Conservation (phyloP, 2,113 vertebrate species). For the Buteo buteo region DNA sequence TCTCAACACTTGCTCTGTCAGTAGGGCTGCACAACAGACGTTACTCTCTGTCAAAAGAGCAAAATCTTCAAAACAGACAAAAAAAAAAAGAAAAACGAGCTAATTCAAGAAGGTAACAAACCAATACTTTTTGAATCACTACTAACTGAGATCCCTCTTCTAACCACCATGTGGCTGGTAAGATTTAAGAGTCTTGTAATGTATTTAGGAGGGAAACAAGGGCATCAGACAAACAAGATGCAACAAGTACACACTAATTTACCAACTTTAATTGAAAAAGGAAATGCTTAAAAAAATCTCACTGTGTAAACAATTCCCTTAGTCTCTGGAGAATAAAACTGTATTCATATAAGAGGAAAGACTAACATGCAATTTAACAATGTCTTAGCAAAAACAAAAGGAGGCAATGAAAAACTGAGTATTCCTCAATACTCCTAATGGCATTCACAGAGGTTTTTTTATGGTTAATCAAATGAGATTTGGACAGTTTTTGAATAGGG, state of each 20-base stretch:
- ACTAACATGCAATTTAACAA: conserved; percentile 9
- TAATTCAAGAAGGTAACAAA: background rate
- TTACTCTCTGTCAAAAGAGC: background rate
- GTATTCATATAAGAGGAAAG: background rate
- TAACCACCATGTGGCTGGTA: background rate
- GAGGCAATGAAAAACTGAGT: conserved; percentile 2
- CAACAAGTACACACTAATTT: background rate
- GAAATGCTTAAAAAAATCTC: conserved; percentile 18
- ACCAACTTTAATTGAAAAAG: conserved; percentile 26
- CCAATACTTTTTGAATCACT: background rate
- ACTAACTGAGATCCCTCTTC: background rate
- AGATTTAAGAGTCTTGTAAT: background rate
- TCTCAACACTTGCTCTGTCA: background rate
- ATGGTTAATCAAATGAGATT: conserved; percentile 54
- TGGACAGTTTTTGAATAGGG: conserved; percentile 45
- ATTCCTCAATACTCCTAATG: conserved; percentile 24
- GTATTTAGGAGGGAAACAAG: background rate
- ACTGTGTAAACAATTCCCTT: conserved; percentile 22
- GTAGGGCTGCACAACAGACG: background rate
- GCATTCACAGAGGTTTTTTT: conserved; percentile 50
- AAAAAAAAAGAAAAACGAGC: background rate
- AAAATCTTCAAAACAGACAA: background rate
- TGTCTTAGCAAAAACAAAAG: background rate
- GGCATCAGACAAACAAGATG: conserved; percentile 1
- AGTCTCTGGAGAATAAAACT: conserved; percentile 17